phyloP scores from a whole-genome alignment of 2,113 vertebrate species.

The Fulmarus glacialis region DNA sequence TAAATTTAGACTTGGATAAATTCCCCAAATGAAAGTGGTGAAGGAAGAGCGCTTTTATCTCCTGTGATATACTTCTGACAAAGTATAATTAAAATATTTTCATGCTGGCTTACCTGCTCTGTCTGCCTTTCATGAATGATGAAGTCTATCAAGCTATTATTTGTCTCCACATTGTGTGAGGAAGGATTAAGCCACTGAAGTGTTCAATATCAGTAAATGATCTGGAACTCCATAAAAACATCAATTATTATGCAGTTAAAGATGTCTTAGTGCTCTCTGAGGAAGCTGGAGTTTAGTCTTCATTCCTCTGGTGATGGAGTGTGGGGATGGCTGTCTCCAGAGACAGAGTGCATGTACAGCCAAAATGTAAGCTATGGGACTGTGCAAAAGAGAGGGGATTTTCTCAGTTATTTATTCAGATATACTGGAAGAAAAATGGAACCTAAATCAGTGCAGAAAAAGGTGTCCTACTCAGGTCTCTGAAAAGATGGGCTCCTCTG shows the following conservation, averaged over 20 bases:
- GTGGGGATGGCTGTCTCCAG: background rate
- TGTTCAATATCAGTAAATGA: constrained; percentile 27
- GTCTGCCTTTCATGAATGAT: background rate
- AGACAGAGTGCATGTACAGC: background rate
- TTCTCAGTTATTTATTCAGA: background rate
- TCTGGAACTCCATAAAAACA: constrained; percentile 35
- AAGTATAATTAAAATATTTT: constrained; percentile 62
- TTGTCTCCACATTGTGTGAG: constrained; percentile 16
- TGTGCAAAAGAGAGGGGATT: background rate
- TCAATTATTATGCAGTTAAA: constrained; percentile 23
- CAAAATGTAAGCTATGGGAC: background rate
- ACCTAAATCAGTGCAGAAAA: background rate
- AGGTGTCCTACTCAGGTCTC: background rate
- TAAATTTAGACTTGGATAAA: background rate
- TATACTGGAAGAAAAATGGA: background rate
- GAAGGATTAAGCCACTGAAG: constrained; percentile 27
- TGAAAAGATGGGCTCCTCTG: background rate
- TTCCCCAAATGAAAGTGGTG: background rate
- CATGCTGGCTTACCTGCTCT: constrained; percentile 8
- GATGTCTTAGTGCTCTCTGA: background rate
- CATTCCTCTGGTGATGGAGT: background rate
- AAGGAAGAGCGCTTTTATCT: background rate
- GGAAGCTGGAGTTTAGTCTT: background rate
- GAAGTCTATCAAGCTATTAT: background rate
- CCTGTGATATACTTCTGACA: background rate